Conservation (phyloP, 2,797 vertebrate genomes). For the Dromococcyx pavoninus region DNA sequence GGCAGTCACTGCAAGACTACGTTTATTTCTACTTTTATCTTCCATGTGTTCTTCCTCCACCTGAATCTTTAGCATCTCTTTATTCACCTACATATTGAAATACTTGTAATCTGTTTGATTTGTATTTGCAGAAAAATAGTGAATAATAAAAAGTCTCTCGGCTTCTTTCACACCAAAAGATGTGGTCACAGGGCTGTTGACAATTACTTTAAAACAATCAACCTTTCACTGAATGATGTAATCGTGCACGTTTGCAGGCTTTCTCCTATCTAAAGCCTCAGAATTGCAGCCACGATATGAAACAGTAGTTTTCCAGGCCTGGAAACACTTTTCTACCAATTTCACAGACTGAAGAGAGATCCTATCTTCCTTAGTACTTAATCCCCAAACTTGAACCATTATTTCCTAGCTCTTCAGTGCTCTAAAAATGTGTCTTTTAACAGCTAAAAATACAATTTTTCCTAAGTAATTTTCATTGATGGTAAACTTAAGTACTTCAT, state of each 20-base stretch:
- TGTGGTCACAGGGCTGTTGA: conserved; percentile 6
- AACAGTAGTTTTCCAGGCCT: neutral
- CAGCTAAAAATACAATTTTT: neutral
- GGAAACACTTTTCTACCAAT: neutral
- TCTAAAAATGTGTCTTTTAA: neutral
- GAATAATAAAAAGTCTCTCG: neutral
- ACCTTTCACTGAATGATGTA: neutral
- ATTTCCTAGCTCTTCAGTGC: neutral
- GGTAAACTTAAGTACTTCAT: neutral
- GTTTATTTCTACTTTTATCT: neutral
- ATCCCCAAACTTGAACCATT: neutral
- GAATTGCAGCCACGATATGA: neutral
- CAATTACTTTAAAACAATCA: conserved; percentile 34
- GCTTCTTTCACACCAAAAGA: neutral
- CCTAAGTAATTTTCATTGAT: neutral
- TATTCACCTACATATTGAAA: neutral
- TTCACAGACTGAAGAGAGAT: neutral
- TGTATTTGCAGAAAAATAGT: neutral
- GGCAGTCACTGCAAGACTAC: neutral
- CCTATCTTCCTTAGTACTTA: neutral
- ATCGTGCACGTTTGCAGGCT: neutral
- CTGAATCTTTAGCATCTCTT: neutral
- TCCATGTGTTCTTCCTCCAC: neutral
- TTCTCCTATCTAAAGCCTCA: neutral
- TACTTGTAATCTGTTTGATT: neutral